Percentiles rank a stretch among this genome's conserved stretches.
phyloP scores from a whole-genome alignment of 2,888 invertebrate species.

The Frankliniella fusca region DNA sequence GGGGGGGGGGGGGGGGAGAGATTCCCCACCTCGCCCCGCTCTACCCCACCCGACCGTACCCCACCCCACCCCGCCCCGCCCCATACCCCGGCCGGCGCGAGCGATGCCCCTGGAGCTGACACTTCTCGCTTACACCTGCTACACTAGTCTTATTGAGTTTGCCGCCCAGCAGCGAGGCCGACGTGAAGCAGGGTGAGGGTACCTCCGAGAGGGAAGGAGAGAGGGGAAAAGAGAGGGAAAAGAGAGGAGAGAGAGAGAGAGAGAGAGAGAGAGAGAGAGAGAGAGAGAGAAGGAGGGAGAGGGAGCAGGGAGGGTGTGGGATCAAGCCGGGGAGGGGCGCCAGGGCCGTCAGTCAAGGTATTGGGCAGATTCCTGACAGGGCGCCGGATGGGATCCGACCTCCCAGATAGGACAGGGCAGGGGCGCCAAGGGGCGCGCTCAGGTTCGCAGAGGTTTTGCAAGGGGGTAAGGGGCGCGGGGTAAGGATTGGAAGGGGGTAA shows the following conservation, averaged over 20 bases:
- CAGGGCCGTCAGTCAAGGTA: conserved; percentile 7
- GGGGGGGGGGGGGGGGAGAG: background rate
- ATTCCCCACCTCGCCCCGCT: background rate
- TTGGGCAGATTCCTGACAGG: conserved; percentile 19
- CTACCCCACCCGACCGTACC: background rate
- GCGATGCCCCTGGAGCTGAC: conserved; percentile 2
- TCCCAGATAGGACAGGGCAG: background rate
- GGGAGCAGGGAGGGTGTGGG: background rate
- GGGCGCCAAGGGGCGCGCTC: background rate
- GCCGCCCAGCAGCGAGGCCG: background rate
- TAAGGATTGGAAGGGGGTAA: background rate
- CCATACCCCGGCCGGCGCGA: background rate
- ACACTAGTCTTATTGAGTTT: conserved; percentile 24
- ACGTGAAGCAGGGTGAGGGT: background rate
- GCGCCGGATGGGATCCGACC: background rate
- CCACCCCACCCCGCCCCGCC: background rate
- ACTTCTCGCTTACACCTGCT: conserved; percentile 26
- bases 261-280: background rate
- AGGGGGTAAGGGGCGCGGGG: background rate
- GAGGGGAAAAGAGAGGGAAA: background rate
- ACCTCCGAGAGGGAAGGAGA: background rate
- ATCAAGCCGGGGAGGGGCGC: background rate
- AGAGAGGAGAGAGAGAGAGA: background rate
- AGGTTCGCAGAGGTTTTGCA: background rate
- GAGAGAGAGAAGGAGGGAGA: background rate